phyloP scores from a whole-genome alignment of 2,797 vertebrate species.

The Acipenser transmontanus region DNA sequence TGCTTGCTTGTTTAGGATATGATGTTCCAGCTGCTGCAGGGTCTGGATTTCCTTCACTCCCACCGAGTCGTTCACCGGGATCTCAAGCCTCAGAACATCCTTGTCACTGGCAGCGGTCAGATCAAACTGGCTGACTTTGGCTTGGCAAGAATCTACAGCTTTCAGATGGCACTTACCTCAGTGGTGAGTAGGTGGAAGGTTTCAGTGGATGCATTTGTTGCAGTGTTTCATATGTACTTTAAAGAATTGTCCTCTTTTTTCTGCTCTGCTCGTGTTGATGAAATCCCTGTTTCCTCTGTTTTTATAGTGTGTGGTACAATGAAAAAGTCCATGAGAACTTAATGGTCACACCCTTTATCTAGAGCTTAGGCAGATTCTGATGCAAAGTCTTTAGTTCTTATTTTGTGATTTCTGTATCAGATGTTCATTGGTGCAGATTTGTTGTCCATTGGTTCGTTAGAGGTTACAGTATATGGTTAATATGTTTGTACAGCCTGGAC shows the following conservation, averaged over 20 bases:
- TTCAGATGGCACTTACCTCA: slow-evolving; percentile 98
- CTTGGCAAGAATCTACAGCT: slow-evolving; percentile 96
- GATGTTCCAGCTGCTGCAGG: slow-evolving; percentile 96
- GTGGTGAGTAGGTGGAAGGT: slow-evolving; percentile 72
- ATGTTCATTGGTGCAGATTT: too few species aligned
- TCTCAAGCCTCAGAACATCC: slow-evolving; percentile 95
- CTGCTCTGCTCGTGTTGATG: not conserved
- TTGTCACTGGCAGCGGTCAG: slow-evolving; percentile 91
- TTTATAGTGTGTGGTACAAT: not conserved
- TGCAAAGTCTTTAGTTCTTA: too few species aligned
- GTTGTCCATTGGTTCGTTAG: too few species aligned
- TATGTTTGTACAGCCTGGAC: too few species aligned
- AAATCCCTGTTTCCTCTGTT: not conserved
- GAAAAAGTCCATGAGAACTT: too few species aligned
- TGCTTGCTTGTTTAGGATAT: slow-evolving; percentile 73
- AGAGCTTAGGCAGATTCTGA: too few species aligned
- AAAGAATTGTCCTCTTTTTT: not conserved
- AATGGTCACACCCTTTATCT: too few species aligned
- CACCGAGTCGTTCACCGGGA: slow-evolving; percentile 96
- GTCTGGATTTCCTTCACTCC: slow-evolving; percentile 95
- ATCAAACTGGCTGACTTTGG: slow-evolving; percentile 97
- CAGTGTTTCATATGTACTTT: too few species aligned
- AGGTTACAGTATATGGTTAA: too few species aligned
- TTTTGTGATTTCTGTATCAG: too few species aligned
- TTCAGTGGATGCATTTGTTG: too few species aligned